Evolutionary conservation across 2,113 vertebrate genomes (phyloP).

Genomic region (Oenanthe oenanthe): DNA sequence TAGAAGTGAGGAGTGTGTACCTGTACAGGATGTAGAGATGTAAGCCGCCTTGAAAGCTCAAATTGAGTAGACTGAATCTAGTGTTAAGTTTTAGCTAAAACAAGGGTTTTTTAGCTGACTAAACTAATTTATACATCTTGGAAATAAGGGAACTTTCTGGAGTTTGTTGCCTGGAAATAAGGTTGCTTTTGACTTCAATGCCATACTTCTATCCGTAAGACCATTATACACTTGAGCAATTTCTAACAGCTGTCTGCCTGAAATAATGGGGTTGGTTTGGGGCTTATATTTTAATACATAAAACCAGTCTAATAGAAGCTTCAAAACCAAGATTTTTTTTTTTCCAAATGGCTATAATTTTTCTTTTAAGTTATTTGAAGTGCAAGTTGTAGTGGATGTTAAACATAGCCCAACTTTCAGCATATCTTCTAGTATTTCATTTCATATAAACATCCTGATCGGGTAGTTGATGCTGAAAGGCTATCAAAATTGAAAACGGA

Average conservation of each 20-base stretch:
- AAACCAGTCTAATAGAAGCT: background rate
- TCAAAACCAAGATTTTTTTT: background rate
- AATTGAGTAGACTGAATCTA: background rate
- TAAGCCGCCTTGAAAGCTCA: background rate
- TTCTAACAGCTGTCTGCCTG: background rate
- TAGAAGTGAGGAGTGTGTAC: background rate
- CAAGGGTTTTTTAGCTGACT: background rate
- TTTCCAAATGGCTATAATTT: background rate
- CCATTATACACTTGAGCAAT: background rate
- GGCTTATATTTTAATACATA: background rate
- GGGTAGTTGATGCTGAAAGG: background rate
- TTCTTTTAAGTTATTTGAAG: background rate
- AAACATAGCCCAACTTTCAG: background rate
- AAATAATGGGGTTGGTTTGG: background rate
- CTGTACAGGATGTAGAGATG: background rate
- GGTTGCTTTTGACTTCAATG: background rate
- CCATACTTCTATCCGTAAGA: background rate
- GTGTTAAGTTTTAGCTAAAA: background rate
- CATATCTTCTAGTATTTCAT: background rate
- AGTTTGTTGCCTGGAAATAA: background rate
- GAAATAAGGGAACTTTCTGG: background rate
- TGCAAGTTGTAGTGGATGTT: background rate
- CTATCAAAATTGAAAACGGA: background rate
- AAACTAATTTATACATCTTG: background rate
- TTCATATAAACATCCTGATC: background rate